A percentile compares a stretch with the other conserved stretches of the same genome.
Evolutionary conservation across 2,797 vertebrate genomes (phyloP).

Genomic region (Malacoraja senta): DNA sequence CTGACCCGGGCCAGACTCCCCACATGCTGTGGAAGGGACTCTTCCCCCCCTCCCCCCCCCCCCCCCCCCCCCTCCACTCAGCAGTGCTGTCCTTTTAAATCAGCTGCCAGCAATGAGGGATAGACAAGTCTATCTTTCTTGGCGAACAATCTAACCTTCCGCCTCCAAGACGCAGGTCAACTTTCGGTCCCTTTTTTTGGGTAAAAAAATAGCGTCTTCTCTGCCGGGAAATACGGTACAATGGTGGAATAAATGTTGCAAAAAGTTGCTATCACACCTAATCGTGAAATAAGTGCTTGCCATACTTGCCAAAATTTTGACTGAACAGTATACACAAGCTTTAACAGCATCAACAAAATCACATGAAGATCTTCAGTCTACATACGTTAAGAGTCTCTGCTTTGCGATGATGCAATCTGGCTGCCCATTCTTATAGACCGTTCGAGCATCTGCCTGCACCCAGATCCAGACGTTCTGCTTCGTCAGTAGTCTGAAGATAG

Average conservation of each 20-base stretch:
- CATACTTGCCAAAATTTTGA: background rate
- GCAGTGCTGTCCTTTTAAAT: too few relatives aligned
- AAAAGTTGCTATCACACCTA: background rate
- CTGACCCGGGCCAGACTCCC: too few relatives aligned
- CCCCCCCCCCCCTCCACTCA: too few relatives aligned
- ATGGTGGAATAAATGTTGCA: background rate
- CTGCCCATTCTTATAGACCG: conserved; percentile 35
- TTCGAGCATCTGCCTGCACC: conserved; percentile 34
- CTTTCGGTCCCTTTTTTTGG: too few relatives aligned
- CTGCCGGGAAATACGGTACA: too few relatives aligned
- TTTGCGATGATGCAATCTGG: conserved; percentile 41
- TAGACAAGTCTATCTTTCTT: too few relatives aligned
- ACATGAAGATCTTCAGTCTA: background rate
- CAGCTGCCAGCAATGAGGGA: too few relatives aligned
- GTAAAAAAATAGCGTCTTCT: too few relatives aligned
- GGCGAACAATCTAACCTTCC: too few relatives aligned
- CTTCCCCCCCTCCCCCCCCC: too few relatives aligned
- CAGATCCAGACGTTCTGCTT: conserved; percentile 40
- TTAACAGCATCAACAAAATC: background rate
- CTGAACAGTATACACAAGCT: background rate
- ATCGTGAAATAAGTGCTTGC: background rate
- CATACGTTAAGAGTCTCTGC: conserved; percentile 40
- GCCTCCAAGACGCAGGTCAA: too few relatives aligned
- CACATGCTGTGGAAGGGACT: too few relatives aligned
- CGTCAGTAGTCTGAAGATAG: conserved; percentile 40